A percentile compares a stretch with the other conserved stretches of the same genome.
Evolutionary conservation across 1,140 invertebrate genomes (phyloP).

Genomic region (Coenobita brevimanus): DNA sequence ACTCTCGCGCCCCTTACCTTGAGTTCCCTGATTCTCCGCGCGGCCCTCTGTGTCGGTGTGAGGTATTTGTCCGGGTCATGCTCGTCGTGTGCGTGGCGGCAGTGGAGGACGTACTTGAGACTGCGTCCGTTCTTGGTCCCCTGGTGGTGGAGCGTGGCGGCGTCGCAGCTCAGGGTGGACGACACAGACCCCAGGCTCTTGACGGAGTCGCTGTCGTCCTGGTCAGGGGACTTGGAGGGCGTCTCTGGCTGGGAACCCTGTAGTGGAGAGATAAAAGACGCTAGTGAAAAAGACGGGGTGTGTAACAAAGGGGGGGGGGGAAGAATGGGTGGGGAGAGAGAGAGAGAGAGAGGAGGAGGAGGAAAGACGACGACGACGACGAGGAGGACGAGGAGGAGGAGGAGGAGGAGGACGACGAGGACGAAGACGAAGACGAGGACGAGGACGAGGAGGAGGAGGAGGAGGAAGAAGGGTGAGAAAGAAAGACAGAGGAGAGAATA

Average conservation of each 20-base stretch:
- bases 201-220: slow-evolving; percentile 47
- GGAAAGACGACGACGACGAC: too few relatives aligned
- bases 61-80: slow-evolving; percentile 85
- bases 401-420: too few relatives aligned
- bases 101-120: slow-evolving; percentile 77
- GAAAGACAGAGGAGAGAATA: too few relatives aligned
- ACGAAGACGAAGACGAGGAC: too few relatives aligned
- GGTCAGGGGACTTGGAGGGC: slow-evolving; percentile 41
- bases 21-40: slow-evolving; percentile 83
- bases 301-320: too few relatives aligned
- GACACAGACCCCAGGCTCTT: slow-evolving; percentile 57
- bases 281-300: too few relatives aligned
- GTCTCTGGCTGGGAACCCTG: slow-evolving; percentile 54
- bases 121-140: not conserved
- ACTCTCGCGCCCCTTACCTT: slow-evolving; percentile 75
- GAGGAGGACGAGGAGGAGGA: too few relatives aligned
- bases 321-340: too few relatives aligned
- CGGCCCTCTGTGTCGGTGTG: slow-evolving; percentile 88
- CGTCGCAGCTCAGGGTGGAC: slow-evolving; percentile 52
- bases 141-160: not conserved
- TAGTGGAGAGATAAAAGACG: not conserved
- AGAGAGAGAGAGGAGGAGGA: too few relatives aligned
- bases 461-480: too few relatives aligned
- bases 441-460: too few relatives aligned
- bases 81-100: slow-evolving; percentile 83